Percentiles rank a stretch among this genome's conserved stretches.
These are phyloP conservation scores for Tinamus guttatus DNA, from an alignment of 2,113 vertebrate genomes.

Conservation along the genomic window DNA sequence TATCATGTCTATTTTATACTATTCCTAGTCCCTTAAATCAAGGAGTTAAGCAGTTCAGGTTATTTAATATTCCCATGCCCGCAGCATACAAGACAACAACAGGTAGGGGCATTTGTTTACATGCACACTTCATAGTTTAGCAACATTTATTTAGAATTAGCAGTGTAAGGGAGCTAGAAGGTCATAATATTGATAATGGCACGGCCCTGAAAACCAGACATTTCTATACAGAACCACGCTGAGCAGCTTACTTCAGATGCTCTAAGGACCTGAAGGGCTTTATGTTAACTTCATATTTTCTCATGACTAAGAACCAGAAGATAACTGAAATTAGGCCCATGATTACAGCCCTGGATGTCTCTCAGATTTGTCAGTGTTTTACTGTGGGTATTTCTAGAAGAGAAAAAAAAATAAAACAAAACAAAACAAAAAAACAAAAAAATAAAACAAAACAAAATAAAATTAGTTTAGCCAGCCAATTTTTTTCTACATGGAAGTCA, in stretches of 20 bases:
- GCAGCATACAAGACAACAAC: background rate
- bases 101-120: background rate
- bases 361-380: background rate
- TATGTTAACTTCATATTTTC: background rate
- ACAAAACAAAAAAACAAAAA: no score
- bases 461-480: background rate
- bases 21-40: background rate
- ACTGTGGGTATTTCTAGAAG: background rate
- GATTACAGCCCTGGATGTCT: background rate
- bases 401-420: no score
- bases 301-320: background rate
- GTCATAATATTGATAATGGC: background rate
- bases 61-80: slow-evolving; percentile 53
- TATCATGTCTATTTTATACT: background rate
- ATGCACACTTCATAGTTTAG: background rate
- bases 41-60: background rate
- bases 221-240: background rate
- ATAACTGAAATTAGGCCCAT: background rate
- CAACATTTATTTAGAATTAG: slow-evolving; percentile 23
- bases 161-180: background rate
- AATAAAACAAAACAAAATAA: no score
- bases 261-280: background rate
- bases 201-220: background rate
- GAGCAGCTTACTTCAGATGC: background rate
- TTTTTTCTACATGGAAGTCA: background rate